phyloP scores from a whole-genome alignment of 30 jellyfish, hydroid and myxozoan genomes.

The Turritopsis rubra region DNA sequence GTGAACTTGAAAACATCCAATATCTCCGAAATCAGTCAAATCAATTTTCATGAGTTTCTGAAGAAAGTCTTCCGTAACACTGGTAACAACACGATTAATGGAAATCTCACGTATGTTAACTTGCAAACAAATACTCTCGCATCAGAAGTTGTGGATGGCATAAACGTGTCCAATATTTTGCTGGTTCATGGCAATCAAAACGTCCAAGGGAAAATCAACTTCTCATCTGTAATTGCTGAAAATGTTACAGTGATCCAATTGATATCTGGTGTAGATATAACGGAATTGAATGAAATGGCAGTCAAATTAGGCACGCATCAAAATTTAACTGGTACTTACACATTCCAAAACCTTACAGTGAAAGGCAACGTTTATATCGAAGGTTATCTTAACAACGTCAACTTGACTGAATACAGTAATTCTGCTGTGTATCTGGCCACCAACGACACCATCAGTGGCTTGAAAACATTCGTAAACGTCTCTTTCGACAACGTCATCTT shows the following conservation, averaged over 20 bases:
- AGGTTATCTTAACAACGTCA: constrained; percentile 59
- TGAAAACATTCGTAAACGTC: constrained; percentile 39
- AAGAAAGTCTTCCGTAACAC: constrained; percentile 29
- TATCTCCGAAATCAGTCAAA: constrained; percentile 19
- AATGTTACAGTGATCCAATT: constrained; percentile 29
- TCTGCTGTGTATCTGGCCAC: constrained; percentile 42
- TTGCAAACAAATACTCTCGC: constrained; percentile 11
- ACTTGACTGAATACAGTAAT: constrained; percentile 33
- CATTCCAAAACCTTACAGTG: constrained; percentile 30
- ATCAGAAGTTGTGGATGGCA: constrained; percentile 41
- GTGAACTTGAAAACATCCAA: constrained; percentile 21
- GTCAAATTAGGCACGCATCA: constrained; percentile 56
- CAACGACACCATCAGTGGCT: constrained; percentile 40
- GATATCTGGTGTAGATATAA: constrained; percentile 49
- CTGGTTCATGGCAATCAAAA: constrained; percentile 50
- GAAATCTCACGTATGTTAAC: constrained; percentile 35
- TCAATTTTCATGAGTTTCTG: constrained; percentile 36
- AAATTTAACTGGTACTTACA: constrained; percentile 39
- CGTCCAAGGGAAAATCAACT: constrained; percentile 32
- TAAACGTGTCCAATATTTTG: constrained; percentile 36
- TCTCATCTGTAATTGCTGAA: constrained; percentile 21
- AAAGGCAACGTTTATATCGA: constrained; percentile 38
- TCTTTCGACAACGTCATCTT: constrained; percentile 18
- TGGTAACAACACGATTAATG: constrained; percentile 32
- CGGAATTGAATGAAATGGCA: constrained; percentile 29